A percentile compares a stretch with the other conserved stretches of the same genome.
These are phyloP conservation scores for Montipora sp. DNA, from an alignment of 64 coral and sea anemone genomes.

Conservation along the genomic window DNA sequence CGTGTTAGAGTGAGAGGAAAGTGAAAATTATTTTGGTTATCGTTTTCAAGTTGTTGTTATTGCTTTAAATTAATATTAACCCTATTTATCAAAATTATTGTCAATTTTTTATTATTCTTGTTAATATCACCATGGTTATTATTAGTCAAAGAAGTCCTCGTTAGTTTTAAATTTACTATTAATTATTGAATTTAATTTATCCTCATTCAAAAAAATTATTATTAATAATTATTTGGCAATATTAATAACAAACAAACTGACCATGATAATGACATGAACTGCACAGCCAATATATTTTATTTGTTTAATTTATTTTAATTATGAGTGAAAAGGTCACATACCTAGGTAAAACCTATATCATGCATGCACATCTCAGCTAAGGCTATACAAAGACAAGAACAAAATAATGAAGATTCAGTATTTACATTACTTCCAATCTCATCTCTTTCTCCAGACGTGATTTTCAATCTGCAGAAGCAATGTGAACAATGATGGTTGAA, in stretches of 20 bases:
- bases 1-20: no score
- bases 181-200: no score
- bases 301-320: neutral
- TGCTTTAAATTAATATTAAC: no score
- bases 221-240: neutral
- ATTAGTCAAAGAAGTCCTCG: no score
- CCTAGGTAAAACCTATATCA: conserved; percentile 28
- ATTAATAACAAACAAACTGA: neutral
- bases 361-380: conserved; percentile 23
- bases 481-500: neutral
- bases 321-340: conserved; percentile 5
- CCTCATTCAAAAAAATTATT: no score
- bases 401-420: conserved; percentile 30
- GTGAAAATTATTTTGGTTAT: no score
- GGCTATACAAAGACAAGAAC: conserved; percentile 42
- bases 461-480: conserved; percentile 47
- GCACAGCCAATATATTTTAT: neutral
- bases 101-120: no score
- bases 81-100: no score
- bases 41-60: no score
- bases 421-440: conserved; percentile 47
- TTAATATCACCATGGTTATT: no score
- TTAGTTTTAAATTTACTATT: no score
- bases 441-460: conserved; percentile 49
- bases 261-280: neutral